Base-by-base conservation (phyloP, 2,888 invertebrate genomes). In the Periphyllus acericola region DNA sequence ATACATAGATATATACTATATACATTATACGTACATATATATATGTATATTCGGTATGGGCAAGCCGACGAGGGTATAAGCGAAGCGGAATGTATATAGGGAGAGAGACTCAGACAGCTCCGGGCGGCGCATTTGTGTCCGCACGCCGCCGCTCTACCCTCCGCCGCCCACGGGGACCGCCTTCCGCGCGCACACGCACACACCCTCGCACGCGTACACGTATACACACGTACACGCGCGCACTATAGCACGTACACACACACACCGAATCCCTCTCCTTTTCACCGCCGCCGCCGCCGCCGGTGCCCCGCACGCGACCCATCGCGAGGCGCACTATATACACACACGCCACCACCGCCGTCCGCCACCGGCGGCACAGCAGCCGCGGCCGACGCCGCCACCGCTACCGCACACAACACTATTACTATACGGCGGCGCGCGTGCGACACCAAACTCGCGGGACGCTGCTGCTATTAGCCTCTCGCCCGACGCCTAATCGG, bases 81-180 rank as follows among this genome's bases (percentile, higher is more conserved):
- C 55, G 79, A 86, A 55, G 72, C 79, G 80, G 80, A 87, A 80
- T 80, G 74, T 80, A 80, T 32, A 29, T 78, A 21, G 76, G 36
- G 60, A 36, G 34, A 36, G 34, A 75, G 75, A 75, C 83, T 75
- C 87, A 87, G 87, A 87, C 87, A 81, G 80, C 87, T 87, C 74
- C 87, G 80, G 80, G 87, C 87, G 86, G 85, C 85, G 72, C 87
- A 80, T 80, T 81, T 81, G 87, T 87, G 86, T 74, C 87, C 79
- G 85, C 52, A 52, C 85, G 29, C 87, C 76, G n/a, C 75, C 32
- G 46, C 60, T 72, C 34, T 46, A 6, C 66, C 83, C 68, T 11
- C 29, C 84, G 32, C 66, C 46, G 14, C 29, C 66, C 19, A 72
- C 25, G n/a, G 60, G 55, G 72, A 72, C 82, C 66, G 6, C 36